Evolutionary conservation across 2,113 vertebrate species (phyloP).

Genomic region (Istiophorus platypterus): DNA sequence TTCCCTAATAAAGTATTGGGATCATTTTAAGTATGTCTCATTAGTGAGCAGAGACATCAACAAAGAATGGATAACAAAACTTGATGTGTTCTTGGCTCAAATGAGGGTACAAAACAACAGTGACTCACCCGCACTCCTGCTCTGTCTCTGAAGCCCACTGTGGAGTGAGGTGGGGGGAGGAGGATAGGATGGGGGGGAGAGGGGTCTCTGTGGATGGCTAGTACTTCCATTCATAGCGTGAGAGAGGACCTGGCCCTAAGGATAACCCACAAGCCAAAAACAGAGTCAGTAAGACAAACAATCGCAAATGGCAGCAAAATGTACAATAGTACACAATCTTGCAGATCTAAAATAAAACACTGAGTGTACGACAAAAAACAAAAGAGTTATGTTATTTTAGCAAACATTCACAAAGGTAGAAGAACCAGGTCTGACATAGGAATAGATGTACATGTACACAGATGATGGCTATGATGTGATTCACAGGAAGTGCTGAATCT

Average conservation of each 20-base stretch:
- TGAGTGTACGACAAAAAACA: neutral
- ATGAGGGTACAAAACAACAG: slow-evolving; percentile 4
- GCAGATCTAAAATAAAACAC: slow-evolving; percentile 18
- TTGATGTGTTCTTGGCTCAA: neutral
- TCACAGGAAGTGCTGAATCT: slow-evolving; percentile 36
- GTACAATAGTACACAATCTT: neutral
- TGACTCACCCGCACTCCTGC: slow-evolving; percentile 90
- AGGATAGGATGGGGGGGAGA: slow-evolving; percentile 91
- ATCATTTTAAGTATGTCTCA: neutral
- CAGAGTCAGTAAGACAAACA: slow-evolving; percentile 18
- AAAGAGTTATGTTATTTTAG: slow-evolving; percentile 1
- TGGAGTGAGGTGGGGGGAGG: slow-evolving; percentile 89
- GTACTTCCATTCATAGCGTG: slow-evolving; percentile 92
- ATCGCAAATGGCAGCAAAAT: slow-evolving; percentile 8
- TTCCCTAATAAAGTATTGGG: neutral
- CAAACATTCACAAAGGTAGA: slow-evolving; percentile 2
- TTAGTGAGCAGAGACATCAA: neutral
- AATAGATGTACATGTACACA: slow-evolving; percentile 13
- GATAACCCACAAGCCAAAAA: slow-evolving; percentile 74
- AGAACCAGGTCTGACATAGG: slow-evolving; percentile 22
- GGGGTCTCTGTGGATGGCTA: slow-evolving; percentile 89
- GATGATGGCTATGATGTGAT: slow-evolving; percentile 25
- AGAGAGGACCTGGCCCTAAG: slow-evolving; percentile 88
- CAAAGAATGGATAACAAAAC: neutral
- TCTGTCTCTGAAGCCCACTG: slow-evolving; percentile 88